Percentiles rank a stretch among this genome's conserved stretches.
Conservation (phyloP, 2,888 invertebrate genomes). For the Tetragonula carbonaria region DNA sequence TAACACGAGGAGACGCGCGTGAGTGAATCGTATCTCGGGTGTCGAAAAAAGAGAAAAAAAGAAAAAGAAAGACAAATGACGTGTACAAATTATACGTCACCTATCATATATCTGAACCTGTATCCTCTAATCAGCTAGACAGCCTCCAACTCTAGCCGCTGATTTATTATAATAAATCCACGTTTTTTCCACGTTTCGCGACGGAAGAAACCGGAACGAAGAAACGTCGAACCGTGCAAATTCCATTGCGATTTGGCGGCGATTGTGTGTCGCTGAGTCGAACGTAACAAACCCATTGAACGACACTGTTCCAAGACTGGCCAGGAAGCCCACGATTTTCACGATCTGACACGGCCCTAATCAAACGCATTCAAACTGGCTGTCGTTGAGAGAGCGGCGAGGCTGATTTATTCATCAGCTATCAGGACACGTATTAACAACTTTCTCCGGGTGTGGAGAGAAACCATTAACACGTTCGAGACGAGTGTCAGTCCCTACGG, state of each 20-base stretch:
- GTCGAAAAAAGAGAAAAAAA: too few relatives aligned
- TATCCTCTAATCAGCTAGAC: too few relatives aligned
- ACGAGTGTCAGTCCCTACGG: too few relatives aligned
- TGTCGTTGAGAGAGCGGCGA: background rate
- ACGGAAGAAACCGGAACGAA: background rate
- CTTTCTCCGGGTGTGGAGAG: constrained; percentile 37
- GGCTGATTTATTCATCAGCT: constrained; percentile 41
- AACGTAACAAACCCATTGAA: constrained; percentile 19
- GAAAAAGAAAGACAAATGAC: too few relatives aligned
- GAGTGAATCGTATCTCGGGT: too few relatives aligned
- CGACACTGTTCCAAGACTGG: background rate
- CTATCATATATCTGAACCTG: too few relatives aligned
- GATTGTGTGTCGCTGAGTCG: background rate
- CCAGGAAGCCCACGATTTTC: constrained; percentile 9
- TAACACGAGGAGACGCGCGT: too few relatives aligned
- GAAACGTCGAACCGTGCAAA: background rate
- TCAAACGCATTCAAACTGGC: constrained; percentile 48
- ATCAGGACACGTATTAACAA: constrained; percentile 39
- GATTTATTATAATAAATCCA: too few relatives aligned
- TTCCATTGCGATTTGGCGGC: background rate
- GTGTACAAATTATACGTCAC: too few relatives aligned
- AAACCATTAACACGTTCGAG: constrained; percentile 46
- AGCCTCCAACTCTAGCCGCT: too few relatives aligned
- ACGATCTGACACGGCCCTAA: constrained; percentile 48
- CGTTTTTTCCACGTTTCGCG: too few relatives aligned